Conservation (phyloP, 2,113 vertebrate genomes). For the Cyanoderma ruficeps region DNA sequence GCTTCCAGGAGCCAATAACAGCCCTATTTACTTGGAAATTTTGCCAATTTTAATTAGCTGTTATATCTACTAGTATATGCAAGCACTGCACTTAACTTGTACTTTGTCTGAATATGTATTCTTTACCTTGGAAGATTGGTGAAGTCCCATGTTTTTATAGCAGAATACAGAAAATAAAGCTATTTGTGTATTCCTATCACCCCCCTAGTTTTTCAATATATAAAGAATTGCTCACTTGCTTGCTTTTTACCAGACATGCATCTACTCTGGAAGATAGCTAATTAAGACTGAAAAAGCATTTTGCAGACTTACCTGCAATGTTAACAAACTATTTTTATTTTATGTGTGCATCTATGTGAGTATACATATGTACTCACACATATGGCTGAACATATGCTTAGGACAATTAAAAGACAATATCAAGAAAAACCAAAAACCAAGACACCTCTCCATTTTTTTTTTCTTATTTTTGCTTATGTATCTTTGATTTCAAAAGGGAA, state of each 20-base stretch:
- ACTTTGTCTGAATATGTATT: neutral
- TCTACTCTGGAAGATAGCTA: neutral
- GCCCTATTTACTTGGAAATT: conserved; percentile 16
- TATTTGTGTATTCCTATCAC: neutral
- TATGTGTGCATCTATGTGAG: neutral
- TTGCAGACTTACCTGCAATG: neutral
- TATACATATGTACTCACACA: neutral
- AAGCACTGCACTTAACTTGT: neutral
- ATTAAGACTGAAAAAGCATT: conserved; percentile 11
- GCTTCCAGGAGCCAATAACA: conserved; percentile 8
- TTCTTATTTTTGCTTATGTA: no score
- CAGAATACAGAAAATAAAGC: neutral
- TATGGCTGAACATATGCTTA: conserved; percentile 41
- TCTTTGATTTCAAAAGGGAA: neutral
- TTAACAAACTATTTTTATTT: neutral
- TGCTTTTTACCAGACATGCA: neutral
- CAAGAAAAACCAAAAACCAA: neutral
- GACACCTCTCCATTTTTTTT: neutral
- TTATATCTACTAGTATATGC: neutral
- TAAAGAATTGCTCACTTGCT: neutral
- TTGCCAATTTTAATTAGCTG: conserved; percentile 43
- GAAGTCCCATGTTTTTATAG: neutral
- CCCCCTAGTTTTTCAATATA: neutral
- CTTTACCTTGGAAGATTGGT: neutral
- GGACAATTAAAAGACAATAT: conserved; percentile 37